Conservation (phyloP, 2,113 vertebrate species). For the Podarcis raffonei region DNA sequence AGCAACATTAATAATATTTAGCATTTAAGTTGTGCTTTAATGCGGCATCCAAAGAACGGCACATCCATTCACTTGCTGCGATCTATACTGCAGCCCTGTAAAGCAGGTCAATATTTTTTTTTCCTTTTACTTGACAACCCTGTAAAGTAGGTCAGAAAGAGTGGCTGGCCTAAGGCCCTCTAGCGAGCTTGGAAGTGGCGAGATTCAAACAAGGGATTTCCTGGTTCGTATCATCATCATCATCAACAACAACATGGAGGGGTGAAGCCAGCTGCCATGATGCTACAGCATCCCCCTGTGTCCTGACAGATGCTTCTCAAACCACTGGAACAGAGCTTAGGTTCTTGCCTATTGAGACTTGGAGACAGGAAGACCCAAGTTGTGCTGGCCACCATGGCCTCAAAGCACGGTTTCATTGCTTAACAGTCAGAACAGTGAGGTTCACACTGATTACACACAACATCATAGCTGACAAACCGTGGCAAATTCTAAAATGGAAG, state of each 20-base stretch:
- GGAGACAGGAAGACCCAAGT: neutral
- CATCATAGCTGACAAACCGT: neutral
- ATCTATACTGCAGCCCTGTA: neutral
- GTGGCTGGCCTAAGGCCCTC: neutral
- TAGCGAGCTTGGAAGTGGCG: neutral
- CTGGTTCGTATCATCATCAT: too few relatives aligned
- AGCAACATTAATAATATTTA: neutral
- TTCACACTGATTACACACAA: neutral
- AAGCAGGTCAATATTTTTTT: neutral
- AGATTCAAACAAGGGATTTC: neutral
- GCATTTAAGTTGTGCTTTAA: neutral
- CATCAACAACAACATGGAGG: too few relatives aligned
- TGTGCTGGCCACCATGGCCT: neutral
- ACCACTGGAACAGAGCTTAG: neutral
- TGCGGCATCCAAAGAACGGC: neutral
- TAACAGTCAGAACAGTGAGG: conserved; percentile 27
- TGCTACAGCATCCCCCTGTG: too few relatives aligned
- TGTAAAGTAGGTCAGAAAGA: neutral
- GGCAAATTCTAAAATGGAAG: neutral
- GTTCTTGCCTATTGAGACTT: neutral
- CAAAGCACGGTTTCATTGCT: neutral
- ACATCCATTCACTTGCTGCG: neutral
- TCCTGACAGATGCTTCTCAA: neutral
- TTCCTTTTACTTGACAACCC: neutral
- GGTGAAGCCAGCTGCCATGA: too few relatives aligned